Evolutionary conservation across 1,140 invertebrate genomes (phyloP), one percentile per base, ranked within the genome.

Genomic region (Chlorops oryzae): DNA sequence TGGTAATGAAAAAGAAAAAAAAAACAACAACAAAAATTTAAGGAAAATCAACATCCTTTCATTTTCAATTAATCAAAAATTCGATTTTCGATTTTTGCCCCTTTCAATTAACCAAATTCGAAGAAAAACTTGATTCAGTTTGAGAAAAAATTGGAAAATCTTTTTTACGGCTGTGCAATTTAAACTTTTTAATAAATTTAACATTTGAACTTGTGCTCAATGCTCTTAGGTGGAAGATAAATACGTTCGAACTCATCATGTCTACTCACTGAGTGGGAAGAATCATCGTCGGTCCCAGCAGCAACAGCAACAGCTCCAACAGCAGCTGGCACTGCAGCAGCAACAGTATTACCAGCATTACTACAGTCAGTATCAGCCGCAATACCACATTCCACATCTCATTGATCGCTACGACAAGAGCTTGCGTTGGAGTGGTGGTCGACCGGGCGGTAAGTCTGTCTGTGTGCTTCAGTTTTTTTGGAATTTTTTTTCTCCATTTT

Each of bases 361-460:
- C 50, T 63, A 57, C 48, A 63, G 58, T 50, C 61, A 65, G 35
- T 65, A 65, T 51, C 65, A 64, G 18, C 54, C 58, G 20, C 65
- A 69, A 55, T 70, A 57, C 34, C 66, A 69, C n/a, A 46, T 66
- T 43, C 66, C 66, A 41, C 61, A 63, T 54, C 58, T 59, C 52
- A 58, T 63, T 25, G 66, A 70, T 50, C 66, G 66, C 32, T 70
- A 69, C 20, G 66, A 70, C 57, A 70, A 70, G 48, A 70, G 67
- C 43, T 55, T 69, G 27, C 63, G 65, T 23, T 63, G 65, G 59
- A 63, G 59, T 6, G 65, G 65, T 15, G 57, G 56, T 6, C 56
- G 65, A 23, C 55, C 53, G 18, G 59, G 59, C 20, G 59, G 62
- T 64, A 18, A 64, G 62, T 24, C 18, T 20, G 23, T 7, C 24